Conservation (phyloP, 2,888 invertebrate genomes). For the Chrysolina oricalcia region DNA sequence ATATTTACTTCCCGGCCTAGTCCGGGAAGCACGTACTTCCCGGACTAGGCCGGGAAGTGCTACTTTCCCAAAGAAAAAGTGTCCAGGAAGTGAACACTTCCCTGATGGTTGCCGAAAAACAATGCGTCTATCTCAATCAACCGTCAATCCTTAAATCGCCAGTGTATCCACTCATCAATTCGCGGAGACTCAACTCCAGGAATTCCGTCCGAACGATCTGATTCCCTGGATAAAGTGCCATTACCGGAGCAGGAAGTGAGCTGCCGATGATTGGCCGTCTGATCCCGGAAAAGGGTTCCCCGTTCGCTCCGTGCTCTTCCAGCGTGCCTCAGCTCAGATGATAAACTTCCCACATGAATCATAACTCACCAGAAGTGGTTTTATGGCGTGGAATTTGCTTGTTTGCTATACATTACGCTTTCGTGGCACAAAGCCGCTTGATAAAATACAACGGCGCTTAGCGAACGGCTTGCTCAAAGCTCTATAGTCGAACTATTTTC, state of each 20-base stretch:
- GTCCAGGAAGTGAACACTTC: too few species aligned
- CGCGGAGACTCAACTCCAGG: constrained; percentile 38
- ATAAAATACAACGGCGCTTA: constrained; percentile 7
- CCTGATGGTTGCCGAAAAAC: too few species aligned
- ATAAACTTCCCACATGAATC: constrained; percentile 39
- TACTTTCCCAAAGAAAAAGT: too few species aligned
- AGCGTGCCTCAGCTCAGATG: constrained; percentile 25
- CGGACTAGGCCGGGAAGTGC: too few species aligned
- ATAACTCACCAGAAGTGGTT: constrained; percentile 37
- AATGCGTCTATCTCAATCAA: neutral
- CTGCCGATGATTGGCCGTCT: constrained; percentile 53
- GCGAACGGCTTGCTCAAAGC: neutral
- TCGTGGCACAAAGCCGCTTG: neutral
- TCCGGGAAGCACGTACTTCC: too few species aligned
- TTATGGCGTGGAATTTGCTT: constrained; percentile 22
- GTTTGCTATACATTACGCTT: constrained; percentile 16
- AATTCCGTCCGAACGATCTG: constrained; percentile 38
- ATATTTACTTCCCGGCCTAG: too few species aligned
- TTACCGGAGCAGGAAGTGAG: constrained; percentile 51
- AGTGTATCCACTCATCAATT: constrained; percentile 20
- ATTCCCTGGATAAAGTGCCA: constrained; percentile 43
- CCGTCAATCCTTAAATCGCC: neutral
- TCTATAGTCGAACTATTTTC: constrained; percentile 14
- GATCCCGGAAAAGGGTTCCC: constrained; percentile 49
- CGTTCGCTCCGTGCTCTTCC: constrained; percentile 26